Base-by-base conservation (phyloP, 2,888 invertebrate species). In the Lepas anatifera region DNA sequence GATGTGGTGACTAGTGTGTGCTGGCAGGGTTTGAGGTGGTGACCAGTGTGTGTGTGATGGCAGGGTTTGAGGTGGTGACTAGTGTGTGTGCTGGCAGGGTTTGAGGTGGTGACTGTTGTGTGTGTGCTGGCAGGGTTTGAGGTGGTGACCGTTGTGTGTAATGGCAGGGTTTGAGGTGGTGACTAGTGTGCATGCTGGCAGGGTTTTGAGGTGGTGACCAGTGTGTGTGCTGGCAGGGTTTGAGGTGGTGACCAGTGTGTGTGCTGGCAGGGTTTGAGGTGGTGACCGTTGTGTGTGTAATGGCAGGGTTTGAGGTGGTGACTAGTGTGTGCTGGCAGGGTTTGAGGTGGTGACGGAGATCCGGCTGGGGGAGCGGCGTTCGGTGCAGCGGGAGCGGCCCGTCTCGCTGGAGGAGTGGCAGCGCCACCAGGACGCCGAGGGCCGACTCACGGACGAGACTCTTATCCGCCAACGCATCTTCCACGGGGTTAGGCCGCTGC, bases 291-390 rank as follows among this genome's bases (percentile, higher is more conserved):
- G n/a, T n/a, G n/a, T n/a, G n/a, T n/a, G n/a, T n/a, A n/a, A n/a
- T n/a, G n/a, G n/a, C n/a, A n/a, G n/a, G n/a, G n/a, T n/a, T n/a
- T n/a, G n/a, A n/a, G n/a, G 10, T 18, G 16, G 16, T 43, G 16
- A 3, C 43, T 43, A 18, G 8, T 3, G 16, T 16, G 43, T 11
- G 43, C 18, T 25, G 41, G n/a, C 69, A 73, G 73, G 73, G 2
- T 74, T 69, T 68, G 73, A 74, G 66, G 67, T 74, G 39, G 52
- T 74, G 27, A 74, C 73, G 0, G 71, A 72, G 67, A 72, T 72
- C 69, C 71, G 66, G 7, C 68, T 74, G 46, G 70, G 69, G 25
- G 72, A 70, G 66, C 52, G 71, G 25, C 71, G 69, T 8, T 39
- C 52, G 32, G 72, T 73, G 16, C 69, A 70, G 2, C 67, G 74